These are phyloP conservation scores for Oreochromis aureus DNA, from an alignment of 2,113 vertebrate genomes.

Conservation along the genomic window DNA sequence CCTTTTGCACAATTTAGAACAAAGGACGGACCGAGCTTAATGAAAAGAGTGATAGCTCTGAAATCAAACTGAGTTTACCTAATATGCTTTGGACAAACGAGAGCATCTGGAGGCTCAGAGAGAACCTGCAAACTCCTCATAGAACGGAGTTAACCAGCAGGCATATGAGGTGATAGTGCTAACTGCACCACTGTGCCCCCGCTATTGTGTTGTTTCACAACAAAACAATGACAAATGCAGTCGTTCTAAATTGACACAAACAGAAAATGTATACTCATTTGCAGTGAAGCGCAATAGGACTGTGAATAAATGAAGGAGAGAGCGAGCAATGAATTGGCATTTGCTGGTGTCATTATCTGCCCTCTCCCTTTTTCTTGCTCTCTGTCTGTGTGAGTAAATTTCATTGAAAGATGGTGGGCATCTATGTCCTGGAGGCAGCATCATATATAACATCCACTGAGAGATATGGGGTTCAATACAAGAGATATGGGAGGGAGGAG, in stretches of 20 bases:
- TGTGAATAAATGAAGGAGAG: not conserved
- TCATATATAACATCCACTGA: slow-evolving; percentile 31
- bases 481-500: not conserved
- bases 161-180: not conserved
- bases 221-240: not conserved
- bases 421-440: slow-evolving; percentile 7
- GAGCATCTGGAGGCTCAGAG: not conserved
- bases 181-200: not conserved
- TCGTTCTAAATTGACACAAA: not conserved
- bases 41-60: not conserved
- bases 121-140: not conserved
- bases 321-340: not conserved
- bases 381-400: slow-evolving; percentile 15
- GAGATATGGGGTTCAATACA: slow-evolving; percentile 12
- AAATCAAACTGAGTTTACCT: not conserved
- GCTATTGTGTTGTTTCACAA: not conserved
- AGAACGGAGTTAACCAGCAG: not conserved
- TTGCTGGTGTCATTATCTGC: not conserved
- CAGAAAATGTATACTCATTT: not conserved
- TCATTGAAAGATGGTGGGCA: slow-evolving; percentile 12
- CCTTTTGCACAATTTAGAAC: not conserved
- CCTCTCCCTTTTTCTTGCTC: not conserved
- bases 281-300: not conserved
- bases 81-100: not conserved
- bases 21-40: not conserved